Percentiles rank a stretch among this genome's conserved stretches.
These are phyloP conservation scores for Brachycybe producta DNA, from an alignment of 2,888 invertebrate species.

Conservation along the genomic window DNA sequence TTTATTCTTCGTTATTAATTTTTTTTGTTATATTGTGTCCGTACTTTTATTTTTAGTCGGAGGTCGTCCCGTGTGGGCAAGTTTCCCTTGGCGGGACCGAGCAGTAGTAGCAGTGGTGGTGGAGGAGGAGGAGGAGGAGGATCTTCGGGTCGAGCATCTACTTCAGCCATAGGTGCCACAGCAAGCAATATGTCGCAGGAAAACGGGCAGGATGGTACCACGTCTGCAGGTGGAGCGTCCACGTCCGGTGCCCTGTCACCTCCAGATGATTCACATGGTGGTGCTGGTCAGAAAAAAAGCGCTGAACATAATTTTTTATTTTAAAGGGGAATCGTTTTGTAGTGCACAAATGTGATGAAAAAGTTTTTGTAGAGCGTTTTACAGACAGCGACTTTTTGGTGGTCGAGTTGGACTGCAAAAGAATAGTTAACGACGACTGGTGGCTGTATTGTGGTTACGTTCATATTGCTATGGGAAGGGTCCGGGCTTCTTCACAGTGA, in stretches of 20 bases:
- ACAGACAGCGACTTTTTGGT: no score
- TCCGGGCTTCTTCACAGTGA: no score
- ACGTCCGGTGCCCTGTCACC: slow-evolving; percentile 26
- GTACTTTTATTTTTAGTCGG: slow-evolving; percentile 31
- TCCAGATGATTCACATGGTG: slow-evolving; percentile 9
- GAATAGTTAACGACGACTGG: no score
- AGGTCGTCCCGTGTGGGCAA: slow-evolving; percentile 39
- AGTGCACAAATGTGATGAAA: no score
- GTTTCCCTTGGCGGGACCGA: slow-evolving; percentile 27
- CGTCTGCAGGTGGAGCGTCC: slow-evolving; percentile 31
- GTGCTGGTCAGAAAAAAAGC: slow-evolving; percentile 12
- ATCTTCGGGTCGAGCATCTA: slow-evolving; percentile 21
- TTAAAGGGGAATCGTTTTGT: no score
- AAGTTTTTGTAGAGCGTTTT: no score
- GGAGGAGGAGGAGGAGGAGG: slow-evolving; percentile 23
- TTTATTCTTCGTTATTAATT: no score
- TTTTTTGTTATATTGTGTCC: no score
- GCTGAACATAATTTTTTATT: no score
- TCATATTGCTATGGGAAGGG: no score
- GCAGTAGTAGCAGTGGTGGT: slow-evolving; percentile 20
- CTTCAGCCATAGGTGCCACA: slow-evolving; percentile 22
- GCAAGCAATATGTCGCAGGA: slow-evolving; percentile 38
- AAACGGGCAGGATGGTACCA: slow-evolving; percentile 19
- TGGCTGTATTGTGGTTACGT: no score
- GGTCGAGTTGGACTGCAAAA: no score